Evolutionary conservation across 2,888 invertebrate species (phyloP).

Genomic region (Spatulosminthurus flaviceps): DNA sequence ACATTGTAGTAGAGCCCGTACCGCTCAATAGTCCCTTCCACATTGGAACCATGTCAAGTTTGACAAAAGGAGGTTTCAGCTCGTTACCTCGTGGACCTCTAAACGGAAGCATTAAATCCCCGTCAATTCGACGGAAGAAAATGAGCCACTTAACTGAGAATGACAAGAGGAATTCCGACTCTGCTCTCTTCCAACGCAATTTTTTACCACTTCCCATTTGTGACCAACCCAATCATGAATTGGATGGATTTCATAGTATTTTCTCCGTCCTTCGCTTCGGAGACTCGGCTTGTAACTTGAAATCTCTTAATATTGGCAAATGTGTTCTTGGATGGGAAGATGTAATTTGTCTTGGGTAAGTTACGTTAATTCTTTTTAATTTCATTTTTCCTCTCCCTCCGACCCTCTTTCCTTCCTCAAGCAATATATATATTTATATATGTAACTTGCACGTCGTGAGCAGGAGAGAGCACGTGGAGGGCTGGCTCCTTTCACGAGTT

Average conservation of each 20-base stretch:
- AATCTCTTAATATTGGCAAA: constrained; percentile 71
- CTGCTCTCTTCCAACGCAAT: constrained; percentile 69
- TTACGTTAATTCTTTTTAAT: constrained; percentile 5
- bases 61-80: constrained; percentile 49
- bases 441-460: too few species aligned
- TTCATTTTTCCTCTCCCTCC: not conserved
- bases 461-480: too few species aligned
- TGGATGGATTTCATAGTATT: constrained; percentile 68
- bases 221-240: constrained; percentile 65
- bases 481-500: constrained; percentile 8
- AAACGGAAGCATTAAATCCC: constrained; percentile 59
- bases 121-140: constrained; percentile 59
- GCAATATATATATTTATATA: too few species aligned
- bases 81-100: constrained; percentile 54
- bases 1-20: constrained; percentile 59
- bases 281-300: constrained; percentile 67
- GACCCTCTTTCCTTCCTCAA: too few species aligned
- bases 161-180: constrained; percentile 70
- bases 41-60: constrained; percentile 41
- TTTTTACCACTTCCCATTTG: constrained; percentile 70
- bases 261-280: constrained; percentile 68
- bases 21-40: constrained; percentile 54
- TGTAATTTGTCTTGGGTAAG: constrained; percentile 69
- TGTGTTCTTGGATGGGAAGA: constrained; percentile 70
- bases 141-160: constrained; percentile 65